These are phyloP conservation scores for Ophonus ardosiacus DNA, from an alignment of 2,888 invertebrate species.

Conservation along the genomic window DNA sequence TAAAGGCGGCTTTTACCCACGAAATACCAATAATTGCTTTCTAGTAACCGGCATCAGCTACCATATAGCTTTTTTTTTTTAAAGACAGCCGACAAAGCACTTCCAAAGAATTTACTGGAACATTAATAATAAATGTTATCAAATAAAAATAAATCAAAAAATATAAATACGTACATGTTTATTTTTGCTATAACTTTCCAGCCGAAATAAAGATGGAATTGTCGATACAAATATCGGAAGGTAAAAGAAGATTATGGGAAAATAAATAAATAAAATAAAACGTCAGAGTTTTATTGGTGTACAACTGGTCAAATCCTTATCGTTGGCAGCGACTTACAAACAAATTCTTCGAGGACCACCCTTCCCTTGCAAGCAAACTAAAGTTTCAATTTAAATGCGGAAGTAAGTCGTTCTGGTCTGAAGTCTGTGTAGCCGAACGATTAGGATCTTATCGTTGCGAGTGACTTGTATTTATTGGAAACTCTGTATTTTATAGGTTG, in stretches of 20 bases:
- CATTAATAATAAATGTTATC: too few species aligned
- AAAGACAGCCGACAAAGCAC: too few species aligned
- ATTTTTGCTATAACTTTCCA: background rate
- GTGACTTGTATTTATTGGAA: conserved; percentile 62
- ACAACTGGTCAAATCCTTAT: conserved; percentile 45
- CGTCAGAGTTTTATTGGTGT: background rate
- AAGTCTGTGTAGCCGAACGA: conserved; percentile 21
- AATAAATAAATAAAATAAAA: conserved; percentile 9
- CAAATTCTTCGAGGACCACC: conserved; percentile 47
- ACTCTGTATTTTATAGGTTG: conserved; percentile 62
- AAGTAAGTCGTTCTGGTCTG: conserved; percentile 49
- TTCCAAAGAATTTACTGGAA: too few species aligned
- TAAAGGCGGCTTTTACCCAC: too few species aligned
- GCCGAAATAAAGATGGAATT: background rate
- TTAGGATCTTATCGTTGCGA: conserved; percentile 59
- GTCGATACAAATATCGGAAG: background rate
- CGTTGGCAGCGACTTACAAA: conserved; percentile 52
- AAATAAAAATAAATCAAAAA: too few species aligned
- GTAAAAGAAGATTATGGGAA: background rate
- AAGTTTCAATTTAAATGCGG: conserved; percentile 61
- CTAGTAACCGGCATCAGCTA: too few species aligned
- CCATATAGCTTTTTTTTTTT: too few species aligned
- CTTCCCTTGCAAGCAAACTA: conserved; percentile 7
- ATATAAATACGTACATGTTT: background rate
- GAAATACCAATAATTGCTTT: too few species aligned